These are phyloP conservation scores for Eilema griseolum DNA, from an alignment of 2,888 invertebrate species.

Conservation along the genomic window DNA sequence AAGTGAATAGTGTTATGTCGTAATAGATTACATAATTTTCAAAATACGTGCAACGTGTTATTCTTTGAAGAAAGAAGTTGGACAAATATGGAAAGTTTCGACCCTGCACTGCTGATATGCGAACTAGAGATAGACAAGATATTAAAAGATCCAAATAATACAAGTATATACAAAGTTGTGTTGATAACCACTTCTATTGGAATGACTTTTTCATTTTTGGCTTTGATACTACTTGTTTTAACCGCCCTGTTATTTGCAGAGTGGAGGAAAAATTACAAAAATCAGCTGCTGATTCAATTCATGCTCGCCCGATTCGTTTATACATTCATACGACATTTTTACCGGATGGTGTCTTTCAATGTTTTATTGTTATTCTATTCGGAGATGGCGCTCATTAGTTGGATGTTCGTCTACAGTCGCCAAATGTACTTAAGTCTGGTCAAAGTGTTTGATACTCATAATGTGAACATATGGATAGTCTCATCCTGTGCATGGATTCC, in stretches of 20 bases:
- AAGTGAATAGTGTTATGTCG: background rate
- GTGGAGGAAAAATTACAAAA: constrained; percentile 77
- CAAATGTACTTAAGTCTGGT: constrained; percentile 75
- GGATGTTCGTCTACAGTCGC: constrained; percentile 78
- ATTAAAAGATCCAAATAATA: background rate
- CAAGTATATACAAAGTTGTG: background rate
- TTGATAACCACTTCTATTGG: constrained; percentile 62
- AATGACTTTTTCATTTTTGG: constrained; percentile 60
- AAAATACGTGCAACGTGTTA: background rate
- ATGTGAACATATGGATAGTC: constrained; percentile 58
- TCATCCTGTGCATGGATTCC: constrained; percentile 66
- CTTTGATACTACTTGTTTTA: constrained; percentile 64
- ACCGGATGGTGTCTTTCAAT: constrained; percentile 51
- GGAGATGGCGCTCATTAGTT: constrained; percentile 67
- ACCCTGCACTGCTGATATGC: background rate
- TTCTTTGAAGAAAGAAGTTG: background rate
- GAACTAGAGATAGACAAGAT: constrained; percentile 1
- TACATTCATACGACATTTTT: constrained; percentile 61
- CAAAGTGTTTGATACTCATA: constrained; percentile 63
- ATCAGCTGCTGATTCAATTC: constrained; percentile 75
- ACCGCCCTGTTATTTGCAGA: constrained; percentile 71
- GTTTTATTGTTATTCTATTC: constrained; percentile 61
- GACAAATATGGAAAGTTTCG: background rate
- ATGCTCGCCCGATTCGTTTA: constrained; percentile 73
- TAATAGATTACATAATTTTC: background rate